Evolutionary conservation across 2,888 invertebrate species (phyloP).

Genomic region (Listrodromus nycthemerus): DNA sequence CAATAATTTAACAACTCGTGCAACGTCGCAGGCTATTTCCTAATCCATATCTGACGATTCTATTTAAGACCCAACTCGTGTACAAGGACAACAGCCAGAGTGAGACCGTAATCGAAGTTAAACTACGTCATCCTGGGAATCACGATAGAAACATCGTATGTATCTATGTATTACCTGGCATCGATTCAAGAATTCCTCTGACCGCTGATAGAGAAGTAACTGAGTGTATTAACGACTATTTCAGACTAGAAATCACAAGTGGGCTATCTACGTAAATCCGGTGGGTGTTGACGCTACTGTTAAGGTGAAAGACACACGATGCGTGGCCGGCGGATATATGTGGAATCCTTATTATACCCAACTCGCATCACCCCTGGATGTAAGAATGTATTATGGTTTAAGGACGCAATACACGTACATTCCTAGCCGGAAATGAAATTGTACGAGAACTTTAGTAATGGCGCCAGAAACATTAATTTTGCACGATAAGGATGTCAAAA

Average conservation of each 20-base stretch:
- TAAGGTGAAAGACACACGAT: conserved; percentile 91
- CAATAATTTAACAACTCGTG: not conserved
- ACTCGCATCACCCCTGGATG: conserved; percentile 94
- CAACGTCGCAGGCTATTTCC: not conserved
- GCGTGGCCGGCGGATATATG: conserved; percentile 95
- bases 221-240: conserved; percentile 70
- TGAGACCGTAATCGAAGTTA: conserved; percentile 96
- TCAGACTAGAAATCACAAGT: conserved; percentile 93
- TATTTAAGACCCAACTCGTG: conserved; percentile 91
- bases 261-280: conserved; percentile 96
- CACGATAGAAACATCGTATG: conserved; percentile 92
- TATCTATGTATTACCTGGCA: conserved; percentile 61
- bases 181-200: conserved; percentile 50
- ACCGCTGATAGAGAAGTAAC: conserved; percentile 31
- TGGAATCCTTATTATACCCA: conserved; percentile 97
- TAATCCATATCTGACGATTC: conserved; percentile 40
- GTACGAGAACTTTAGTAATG: too few relatives aligned
- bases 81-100: conserved; percentile 94
- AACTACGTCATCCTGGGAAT: conserved; percentile 94
- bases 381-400: conserved; percentile 82
- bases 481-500: too few relatives aligned
- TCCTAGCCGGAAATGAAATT: too few relatives aligned
- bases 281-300: conserved; percentile 96
- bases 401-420: too few relatives aligned
- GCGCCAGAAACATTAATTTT: too few relatives aligned